Conservation (phyloP, 2,888 invertebrate genomes). For the Hyppa rectilinea region DNA sequence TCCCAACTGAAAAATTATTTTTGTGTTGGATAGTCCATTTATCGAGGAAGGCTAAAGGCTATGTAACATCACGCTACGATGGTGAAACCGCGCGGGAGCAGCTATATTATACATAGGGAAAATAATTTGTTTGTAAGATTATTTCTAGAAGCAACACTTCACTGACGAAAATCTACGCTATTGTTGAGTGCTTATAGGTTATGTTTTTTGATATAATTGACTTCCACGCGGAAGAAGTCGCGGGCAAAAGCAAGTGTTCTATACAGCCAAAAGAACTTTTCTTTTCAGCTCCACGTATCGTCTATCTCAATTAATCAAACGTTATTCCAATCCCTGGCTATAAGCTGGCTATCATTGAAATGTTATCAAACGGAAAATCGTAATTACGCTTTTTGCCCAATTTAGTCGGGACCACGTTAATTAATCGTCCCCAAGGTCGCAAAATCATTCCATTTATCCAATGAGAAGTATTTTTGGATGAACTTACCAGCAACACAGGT, state of each 20-base stretch:
- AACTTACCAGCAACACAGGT: background rate
- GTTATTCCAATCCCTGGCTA: constrained; percentile 22
- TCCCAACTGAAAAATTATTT: no score
- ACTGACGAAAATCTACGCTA: background rate
- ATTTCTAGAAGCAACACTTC: no score
- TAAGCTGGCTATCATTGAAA: constrained; percentile 15
- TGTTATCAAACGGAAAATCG: constrained; percentile 15
- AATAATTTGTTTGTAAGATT: no score
- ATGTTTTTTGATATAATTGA: background rate
- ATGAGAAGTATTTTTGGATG: background rate
- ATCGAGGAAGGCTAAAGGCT: no score
- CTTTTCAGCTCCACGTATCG: background rate
- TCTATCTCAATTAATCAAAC: constrained; percentile 16
- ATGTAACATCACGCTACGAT: no score
- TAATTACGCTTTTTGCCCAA: constrained; percentile 24
- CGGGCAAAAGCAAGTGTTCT: background rate
- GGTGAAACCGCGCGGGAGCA: no score
- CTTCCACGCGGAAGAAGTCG: background rate
- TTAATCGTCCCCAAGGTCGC: constrained; percentile 8
- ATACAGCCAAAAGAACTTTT: background rate
- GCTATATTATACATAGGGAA: no score
- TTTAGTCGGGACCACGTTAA: constrained; percentile 15
- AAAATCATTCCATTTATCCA: background rate
- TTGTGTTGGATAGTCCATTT: no score
- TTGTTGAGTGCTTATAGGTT: background rate